phyloP scores from a whole-genome alignment of 1,140 invertebrate species.

The Eubasilissa regina region DNA sequence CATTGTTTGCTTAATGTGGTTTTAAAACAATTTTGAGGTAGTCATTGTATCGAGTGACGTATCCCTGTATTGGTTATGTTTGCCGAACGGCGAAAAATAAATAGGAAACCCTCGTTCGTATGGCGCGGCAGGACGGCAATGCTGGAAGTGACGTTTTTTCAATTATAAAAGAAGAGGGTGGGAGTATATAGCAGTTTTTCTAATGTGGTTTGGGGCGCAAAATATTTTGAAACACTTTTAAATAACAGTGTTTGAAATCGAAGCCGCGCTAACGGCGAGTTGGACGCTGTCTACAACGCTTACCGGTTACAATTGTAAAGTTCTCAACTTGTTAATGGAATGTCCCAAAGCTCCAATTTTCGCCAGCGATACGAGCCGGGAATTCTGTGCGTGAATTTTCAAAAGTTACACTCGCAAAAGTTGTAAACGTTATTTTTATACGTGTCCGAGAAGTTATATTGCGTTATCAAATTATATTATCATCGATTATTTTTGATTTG shows the following conservation, averaged over 20 bases:
- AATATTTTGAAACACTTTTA: slow-evolving; percentile 48
- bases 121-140: slow-evolving; percentile 52
- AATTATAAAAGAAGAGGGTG: slow-evolving; percentile 57
- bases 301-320: slow-evolving; percentile 37
- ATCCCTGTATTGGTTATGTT: slow-evolving; percentile 47
- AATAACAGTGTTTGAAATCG: slow-evolving; percentile 47
- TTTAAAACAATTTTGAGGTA: slow-evolving; percentile 29
- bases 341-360: slow-evolving; percentile 41
- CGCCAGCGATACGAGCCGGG: slow-evolving; percentile 3
- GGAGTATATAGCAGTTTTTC: slow-evolving; percentile 58
- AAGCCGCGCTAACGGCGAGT: slow-evolving; percentile 7
- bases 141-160: slow-evolving; percentile 59
- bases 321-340: slow-evolving; percentile 34
- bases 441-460: background rate
- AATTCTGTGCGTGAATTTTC: slow-evolving; percentile 27
- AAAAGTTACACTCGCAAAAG: slow-evolving; percentile 28
- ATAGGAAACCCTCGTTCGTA: slow-evolving; percentile 57
- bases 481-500: background rate
- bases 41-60: slow-evolving; percentile 14
- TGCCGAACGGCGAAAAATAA: slow-evolving; percentile 52
- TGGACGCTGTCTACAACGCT: slow-evolving; percentile 25
- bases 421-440: slow-evolving; percentile 31
- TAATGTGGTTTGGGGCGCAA: slow-evolving; percentile 54
- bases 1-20: background rate
- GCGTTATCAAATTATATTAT: slow-evolving; percentile 19